Percentiles rank a stretch among this genome's conserved stretches.
phyloP scores from a whole-genome alignment of 35 echinoderm and acorn worm species.

The Strongylocentrotus purpuratus region DNA sequence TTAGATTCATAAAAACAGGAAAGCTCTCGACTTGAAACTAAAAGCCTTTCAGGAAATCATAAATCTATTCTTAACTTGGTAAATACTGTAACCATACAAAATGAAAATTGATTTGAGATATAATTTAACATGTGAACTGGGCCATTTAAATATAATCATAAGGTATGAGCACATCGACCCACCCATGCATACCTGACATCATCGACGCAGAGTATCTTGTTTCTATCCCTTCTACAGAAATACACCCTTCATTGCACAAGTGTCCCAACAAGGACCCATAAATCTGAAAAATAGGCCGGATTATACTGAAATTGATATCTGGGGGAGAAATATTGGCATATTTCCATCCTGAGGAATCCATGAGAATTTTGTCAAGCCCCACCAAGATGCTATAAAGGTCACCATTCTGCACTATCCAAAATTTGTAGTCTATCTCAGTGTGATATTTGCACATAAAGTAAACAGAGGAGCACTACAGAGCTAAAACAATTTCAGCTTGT shows the following conservation, averaged over 20 bases:
- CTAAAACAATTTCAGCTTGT: not conserved
- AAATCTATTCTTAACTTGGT: too few relatives aligned
- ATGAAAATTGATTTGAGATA: too few relatives aligned
- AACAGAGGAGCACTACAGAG: not conserved
- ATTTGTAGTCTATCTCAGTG: not conserved
- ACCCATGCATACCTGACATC: not conserved
- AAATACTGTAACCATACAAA: too few relatives aligned
- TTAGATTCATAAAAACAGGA: too few relatives aligned
- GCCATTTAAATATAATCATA: not conserved
- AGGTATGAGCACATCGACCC: not conserved
- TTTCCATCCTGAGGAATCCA: not conserved
- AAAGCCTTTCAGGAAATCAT: too few relatives aligned
- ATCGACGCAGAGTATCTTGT: not conserved
- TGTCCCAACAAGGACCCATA: not conserved
- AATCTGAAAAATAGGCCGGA: not conserved
- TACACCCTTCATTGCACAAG: not conserved
- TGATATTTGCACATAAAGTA: not conserved
- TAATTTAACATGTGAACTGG: not conserved
- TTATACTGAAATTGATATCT: not conserved
- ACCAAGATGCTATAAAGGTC: not conserved
- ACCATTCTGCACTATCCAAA: not conserved
- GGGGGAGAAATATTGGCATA: constrained; percentile 9
- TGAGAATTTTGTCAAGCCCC: constrained; percentile 2
- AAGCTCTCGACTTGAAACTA: too few relatives aligned
- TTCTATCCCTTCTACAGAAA: not conserved